Conservation (phyloP, 2,888 invertebrate species). For the Schizotus pectinicornis region DNA sequence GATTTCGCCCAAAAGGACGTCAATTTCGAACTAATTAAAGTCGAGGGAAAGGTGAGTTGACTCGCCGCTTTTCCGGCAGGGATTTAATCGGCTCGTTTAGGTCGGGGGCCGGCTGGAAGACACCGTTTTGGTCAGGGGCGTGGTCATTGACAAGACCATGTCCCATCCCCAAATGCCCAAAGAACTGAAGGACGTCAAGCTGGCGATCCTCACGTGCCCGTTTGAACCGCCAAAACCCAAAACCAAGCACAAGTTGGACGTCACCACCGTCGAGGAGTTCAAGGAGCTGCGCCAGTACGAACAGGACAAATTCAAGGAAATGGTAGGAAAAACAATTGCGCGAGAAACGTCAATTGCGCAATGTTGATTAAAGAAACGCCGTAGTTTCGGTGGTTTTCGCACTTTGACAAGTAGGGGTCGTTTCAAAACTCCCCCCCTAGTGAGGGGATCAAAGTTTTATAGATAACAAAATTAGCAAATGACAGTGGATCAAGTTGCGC, state of each 20-base stretch:
- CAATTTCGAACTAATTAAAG: conserved; percentile 98
- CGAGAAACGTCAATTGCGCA: too few species aligned
- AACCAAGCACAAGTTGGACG: conserved; percentile 99
- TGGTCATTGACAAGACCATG: conserved; percentile 98
- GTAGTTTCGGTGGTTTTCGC: too few species aligned
- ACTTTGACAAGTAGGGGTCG: too few species aligned
- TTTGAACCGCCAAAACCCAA: conserved; percentile 99
- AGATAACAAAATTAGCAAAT: too few species aligned
- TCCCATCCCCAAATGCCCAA: conserved; percentile 99
- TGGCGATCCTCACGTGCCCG: conserved; percentile 98
- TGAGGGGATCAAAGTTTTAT: too few species aligned
- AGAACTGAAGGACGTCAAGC: conserved; percentile 82
- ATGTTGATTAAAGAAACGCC: too few species aligned
- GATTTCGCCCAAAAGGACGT: conserved; percentile 93
- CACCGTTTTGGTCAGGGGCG: conserved; percentile 94
- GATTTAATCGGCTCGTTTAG: conserved; percentile 28
- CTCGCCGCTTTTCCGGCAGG: background rate
- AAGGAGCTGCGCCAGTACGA: conserved; percentile 91
- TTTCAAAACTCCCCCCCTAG: too few species aligned
- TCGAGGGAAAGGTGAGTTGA: conserved; percentile 84
- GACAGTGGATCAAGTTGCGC: too few species aligned
- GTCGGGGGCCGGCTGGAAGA: conserved; percentile 96
- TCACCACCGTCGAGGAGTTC: conserved; percentile 95
- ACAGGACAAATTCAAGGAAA: conserved; percentile 91
- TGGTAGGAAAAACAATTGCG: conserved; percentile 67